Base-by-base conservation (phyloP, 2,113 vertebrate genomes). In the Brachyhypopomus gauderio region DNA sequence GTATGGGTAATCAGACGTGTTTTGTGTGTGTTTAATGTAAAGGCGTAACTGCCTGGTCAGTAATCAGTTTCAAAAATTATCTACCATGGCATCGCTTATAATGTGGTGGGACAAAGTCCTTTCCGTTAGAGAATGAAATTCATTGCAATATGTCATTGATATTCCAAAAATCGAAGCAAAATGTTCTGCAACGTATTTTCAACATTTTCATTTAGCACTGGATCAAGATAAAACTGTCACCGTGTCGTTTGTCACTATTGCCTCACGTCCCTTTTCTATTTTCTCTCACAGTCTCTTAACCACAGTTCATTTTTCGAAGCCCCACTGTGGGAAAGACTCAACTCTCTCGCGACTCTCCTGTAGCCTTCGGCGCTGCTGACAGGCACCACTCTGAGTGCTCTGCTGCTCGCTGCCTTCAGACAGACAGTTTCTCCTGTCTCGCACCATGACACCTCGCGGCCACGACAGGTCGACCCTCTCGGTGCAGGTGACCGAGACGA, bases 381-480 rank as follows among this genome's bases (percentile, higher is more conserved):
- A 70, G 41, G 66, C 17, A 22, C 34, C 7, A 22, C 19, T 41
- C 9, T 22, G 36, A 70, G 73, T 52, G 73, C n/a, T 52, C 36
- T 23, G 63, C 55, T 36, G 64, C 66, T 76, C 63, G 76, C 60
- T 62, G 64, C 72, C 64, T 82, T 64, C 72, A 66, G 73, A 82
- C 22, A 67, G 73, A 82, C 41, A 55, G 73, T 62, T 66, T 71
- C 55, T 60, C 64, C 64, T 38, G 41, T 67, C 55, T 55, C 38
- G 0, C 45, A 52, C 12, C 45, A 52, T 12, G 48, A 45, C 45
- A 60, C 73, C 73, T 70, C 70, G 55, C 12, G 5, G 5, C 19
- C 66, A 9, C 7, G 34, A 17, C 20, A 34, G 17, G 30, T 7
- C 41, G 64, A 67, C 64, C 64, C 30, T 67, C 30, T 67, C 64